Conservation (phyloP, 2,888 invertebrate genomes). For the Crepidodera aurea region DNA sequence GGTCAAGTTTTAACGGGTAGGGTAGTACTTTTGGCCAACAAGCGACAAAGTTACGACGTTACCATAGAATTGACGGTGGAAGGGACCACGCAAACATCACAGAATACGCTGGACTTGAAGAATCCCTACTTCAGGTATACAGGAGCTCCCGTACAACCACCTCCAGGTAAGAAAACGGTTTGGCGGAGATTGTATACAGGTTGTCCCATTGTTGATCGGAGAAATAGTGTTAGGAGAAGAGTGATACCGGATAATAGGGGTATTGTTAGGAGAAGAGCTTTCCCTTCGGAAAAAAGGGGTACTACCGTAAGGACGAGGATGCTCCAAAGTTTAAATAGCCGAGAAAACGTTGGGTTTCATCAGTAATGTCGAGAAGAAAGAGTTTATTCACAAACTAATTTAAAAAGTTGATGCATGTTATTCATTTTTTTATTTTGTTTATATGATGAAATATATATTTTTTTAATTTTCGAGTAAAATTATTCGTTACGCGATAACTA, state of each 20-base stretch:
- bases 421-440: too few species aligned
- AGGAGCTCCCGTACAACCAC: constrained; percentile 90
- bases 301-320: neutral
- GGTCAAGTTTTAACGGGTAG: constrained; percentile 90
- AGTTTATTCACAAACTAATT: too few species aligned
- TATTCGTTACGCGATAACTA: too few species aligned
- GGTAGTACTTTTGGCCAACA: constrained; percentile 89
- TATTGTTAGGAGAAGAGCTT: neutral
- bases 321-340: neutral
- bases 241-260: neutral
- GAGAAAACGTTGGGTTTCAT: neutral
- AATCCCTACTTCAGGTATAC: constrained; percentile 98
- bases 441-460: too few species aligned
- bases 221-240: neutral
- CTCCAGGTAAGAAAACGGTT: constrained; percentile 66
- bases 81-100: constrained; percentile 84
- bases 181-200: neutral
- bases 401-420: too few species aligned
- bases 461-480: too few species aligned
- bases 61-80: constrained; percentile 93
- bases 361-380: too few species aligned
- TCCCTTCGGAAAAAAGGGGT: neutral
- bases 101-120: constrained; percentile 94
- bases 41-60: constrained; percentile 98
- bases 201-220: neutral